phyloP scores from a whole-genome alignment of 2,113 vertebrate genomes.

The Alligator mississippiensis region DNA sequence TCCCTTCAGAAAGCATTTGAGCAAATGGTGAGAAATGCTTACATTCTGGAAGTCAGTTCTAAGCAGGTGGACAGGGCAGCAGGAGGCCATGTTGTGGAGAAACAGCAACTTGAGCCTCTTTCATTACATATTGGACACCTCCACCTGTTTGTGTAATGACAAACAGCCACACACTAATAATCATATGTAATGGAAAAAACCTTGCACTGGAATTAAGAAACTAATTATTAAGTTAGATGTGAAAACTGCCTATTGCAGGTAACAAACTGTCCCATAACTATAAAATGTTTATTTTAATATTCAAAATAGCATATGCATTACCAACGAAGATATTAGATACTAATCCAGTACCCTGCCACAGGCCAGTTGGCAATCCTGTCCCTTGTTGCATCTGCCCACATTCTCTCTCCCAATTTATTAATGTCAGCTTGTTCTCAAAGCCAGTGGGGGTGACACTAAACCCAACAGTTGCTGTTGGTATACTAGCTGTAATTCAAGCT shows the following conservation, averaged over 20 bases:
- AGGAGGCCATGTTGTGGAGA: constrained; percentile 35
- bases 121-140: background rate
- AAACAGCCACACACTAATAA: background rate
- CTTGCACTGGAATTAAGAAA: background rate
- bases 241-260: background rate
- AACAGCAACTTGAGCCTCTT: constrained; percentile 39
- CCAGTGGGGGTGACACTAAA: background rate
- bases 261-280: background rate
- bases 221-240: background rate
- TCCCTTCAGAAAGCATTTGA: background rate
- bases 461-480: background rate
- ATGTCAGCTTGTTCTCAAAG: background rate
- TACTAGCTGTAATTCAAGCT: constrained; percentile 12
- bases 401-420: constrained; percentile 17
- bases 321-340: background rate
- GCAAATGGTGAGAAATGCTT: constrained; percentile 15
- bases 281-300: background rate
- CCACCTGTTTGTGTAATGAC: constrained; percentile 28
- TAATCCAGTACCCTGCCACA: background rate
- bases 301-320: background rate
- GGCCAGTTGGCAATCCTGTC: background rate
- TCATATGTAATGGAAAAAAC: background rate
- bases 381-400: background rate
- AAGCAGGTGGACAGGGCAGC: constrained; percentile 42
- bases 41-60: constrained; percentile 36